Percentiles rank a stretch among this genome's conserved stretches.
These are phyloP conservation scores for Misgurnus anguillicaudatus DNA, from an alignment of 2,113 vertebrate species.

Conservation along the genomic window DNA sequence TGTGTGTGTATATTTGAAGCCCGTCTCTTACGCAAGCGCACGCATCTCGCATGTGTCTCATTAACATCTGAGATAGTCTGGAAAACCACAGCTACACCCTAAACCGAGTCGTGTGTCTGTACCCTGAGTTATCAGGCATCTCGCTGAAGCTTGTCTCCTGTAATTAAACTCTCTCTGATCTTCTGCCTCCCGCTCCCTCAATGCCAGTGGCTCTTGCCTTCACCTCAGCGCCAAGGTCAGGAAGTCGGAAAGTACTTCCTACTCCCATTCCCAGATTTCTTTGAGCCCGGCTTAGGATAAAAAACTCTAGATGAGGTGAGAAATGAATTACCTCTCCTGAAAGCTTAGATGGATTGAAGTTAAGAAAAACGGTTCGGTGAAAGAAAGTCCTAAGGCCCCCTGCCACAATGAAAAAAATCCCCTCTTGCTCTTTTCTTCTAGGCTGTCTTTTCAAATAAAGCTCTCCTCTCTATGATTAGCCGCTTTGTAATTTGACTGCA, in stretches of 20 bases:
- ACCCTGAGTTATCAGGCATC: conserved; percentile 49
- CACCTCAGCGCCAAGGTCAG: conserved; percentile 24
- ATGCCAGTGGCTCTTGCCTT: conserved; percentile 11
- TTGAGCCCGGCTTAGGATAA: background rate
- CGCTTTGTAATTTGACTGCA: conserved; percentile 53
- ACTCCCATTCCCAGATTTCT: conserved; percentile 16
- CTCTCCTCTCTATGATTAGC: conserved; percentile 49
- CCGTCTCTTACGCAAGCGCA: background rate
- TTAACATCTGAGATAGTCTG: conserved; percentile 4
- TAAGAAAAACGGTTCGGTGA: background rate
- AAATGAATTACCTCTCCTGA: background rate
- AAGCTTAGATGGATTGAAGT: background rate
- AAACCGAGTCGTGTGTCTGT: conserved; percentile 30
- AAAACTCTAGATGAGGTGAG: background rate
- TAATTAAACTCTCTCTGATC: conserved; percentile 54
- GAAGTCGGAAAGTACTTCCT: background rate
- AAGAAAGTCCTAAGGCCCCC: background rate
- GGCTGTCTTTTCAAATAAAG: conserved; percentile 31
- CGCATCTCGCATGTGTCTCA: background rate
- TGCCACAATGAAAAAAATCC: background rate
- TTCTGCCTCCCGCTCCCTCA: conserved; percentile 15
- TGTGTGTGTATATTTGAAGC: conserved; percentile 4
- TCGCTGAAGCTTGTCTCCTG: conserved; percentile 51
- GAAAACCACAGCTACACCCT: background rate
- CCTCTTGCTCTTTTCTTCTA: conserved; percentile 28